Evolutionary conservation across 2,113 vertebrate genomes (phyloP).

Genomic region (Coptodon bakossiorum): DNA sequence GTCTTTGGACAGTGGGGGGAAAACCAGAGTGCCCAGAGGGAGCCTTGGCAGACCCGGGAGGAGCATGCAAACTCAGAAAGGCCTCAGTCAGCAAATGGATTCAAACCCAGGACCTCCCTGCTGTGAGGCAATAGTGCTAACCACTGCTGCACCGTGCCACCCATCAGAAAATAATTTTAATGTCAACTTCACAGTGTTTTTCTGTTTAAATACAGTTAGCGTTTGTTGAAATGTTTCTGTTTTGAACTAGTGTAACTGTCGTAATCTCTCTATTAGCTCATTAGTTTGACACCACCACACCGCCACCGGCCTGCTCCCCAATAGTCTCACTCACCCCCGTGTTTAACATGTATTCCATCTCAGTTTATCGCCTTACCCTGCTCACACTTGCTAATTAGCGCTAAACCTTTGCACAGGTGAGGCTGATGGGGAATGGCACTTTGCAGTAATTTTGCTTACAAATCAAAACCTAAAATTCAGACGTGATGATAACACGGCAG

Average conservation of each 20-base stretch:
- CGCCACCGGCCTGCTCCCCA: accelerated
- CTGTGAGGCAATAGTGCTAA: background rate
- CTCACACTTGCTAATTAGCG: background rate
- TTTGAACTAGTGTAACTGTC: background rate
- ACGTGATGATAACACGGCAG: background rate
- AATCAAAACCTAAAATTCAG: background rate
- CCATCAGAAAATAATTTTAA: background rate
- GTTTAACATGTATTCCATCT: background rate
- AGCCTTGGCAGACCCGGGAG: background rate
- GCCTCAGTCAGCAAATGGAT: background rate
- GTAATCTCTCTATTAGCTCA: background rate
- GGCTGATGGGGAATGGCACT: background rate
- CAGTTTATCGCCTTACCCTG: background rate
- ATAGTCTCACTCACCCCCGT: background rate
- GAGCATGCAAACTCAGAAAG: accelerated
- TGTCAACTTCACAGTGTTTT: background rate
- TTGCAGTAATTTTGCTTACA: background rate
- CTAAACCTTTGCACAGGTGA: background rate
- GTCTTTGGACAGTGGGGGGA: accelerated
- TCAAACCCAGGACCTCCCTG: background rate
- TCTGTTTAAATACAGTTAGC: background rate
- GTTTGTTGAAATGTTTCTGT: background rate
- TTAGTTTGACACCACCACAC: background rate
- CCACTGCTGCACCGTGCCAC: background rate
- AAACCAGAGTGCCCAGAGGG: background rate